phyloP scores from a whole-genome alignment of 2,888 invertebrate genomes.

The Cataglyphis altisquamis region DNA sequence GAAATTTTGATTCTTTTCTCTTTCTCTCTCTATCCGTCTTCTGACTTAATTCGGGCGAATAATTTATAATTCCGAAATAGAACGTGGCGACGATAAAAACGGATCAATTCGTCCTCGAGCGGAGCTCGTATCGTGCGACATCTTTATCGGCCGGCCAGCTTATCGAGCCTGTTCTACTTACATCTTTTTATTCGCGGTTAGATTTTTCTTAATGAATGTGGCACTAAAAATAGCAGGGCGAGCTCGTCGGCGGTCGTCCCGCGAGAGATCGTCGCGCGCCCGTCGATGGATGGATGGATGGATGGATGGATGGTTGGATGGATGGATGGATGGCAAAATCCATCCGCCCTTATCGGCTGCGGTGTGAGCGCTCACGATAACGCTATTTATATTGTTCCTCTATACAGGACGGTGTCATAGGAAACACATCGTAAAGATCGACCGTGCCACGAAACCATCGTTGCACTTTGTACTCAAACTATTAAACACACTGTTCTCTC shows the following conservation, averaged over 20 bases:
- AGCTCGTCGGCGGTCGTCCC: slow-evolving; percentile 16
- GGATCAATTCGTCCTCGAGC: slow-evolving; percentile 31
- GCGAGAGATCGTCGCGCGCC: slow-evolving; percentile 26
- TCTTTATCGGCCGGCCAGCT: slow-evolving; percentile 25
- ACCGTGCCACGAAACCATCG: slow-evolving; percentile 14
- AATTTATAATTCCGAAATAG: slow-evolving; percentile 20
- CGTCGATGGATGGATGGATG: slow-evolving; percentile 8
- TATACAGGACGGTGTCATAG: not conserved
- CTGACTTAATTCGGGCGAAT: not conserved
- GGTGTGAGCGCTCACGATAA: slow-evolving; percentile 38
- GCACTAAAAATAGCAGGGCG: slow-evolving; percentile 23
- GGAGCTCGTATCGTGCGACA: slow-evolving; percentile 14
- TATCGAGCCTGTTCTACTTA: slow-evolving; percentile 40
- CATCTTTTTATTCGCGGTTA: slow-evolving; percentile 44
- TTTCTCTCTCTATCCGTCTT: not conserved
- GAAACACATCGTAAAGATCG: slow-evolving; percentile 9
- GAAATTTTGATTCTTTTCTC: not conserved
- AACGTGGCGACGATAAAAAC: slow-evolving; percentile 22
- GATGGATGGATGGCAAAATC: slow-evolving; percentile 15
- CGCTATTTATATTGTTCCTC: slow-evolving; percentile 39
- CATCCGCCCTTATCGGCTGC: slow-evolving; percentile 39
- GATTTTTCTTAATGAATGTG: slow-evolving; percentile 48
- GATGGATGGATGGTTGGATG: not conserved
- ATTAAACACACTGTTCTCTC: not conserved
- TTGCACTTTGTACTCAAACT: slow-evolving; percentile 31